These are phyloP conservation scores for Polymixis lichenea DNA, from an alignment of 2,888 invertebrate species.

Conservation along the genomic window DNA sequence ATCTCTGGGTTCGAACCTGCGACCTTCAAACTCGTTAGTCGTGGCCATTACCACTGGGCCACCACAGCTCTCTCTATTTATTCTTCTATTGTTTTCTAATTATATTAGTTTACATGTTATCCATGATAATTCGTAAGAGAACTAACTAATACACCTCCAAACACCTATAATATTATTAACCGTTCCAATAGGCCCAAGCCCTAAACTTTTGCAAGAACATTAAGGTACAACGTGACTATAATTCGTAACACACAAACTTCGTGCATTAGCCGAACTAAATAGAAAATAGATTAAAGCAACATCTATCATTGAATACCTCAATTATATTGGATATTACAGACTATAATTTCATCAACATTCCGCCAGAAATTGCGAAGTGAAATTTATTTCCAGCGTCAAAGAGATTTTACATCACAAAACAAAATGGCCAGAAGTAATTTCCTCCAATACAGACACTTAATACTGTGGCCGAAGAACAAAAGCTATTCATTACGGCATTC, in stretches of 20 bases:
- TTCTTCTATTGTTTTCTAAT: background rate
- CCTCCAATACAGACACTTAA: constrained; percentile 36
- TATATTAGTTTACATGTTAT: background rate
- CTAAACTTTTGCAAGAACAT: constrained; percentile 26
- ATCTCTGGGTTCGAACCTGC: too few relatives aligned
- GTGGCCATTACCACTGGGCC: too few relatives aligned
- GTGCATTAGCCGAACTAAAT: constrained; percentile 27
- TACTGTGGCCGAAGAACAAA: constrained; percentile 49
- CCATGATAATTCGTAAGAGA: background rate
- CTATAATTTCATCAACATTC: constrained; percentile 20
- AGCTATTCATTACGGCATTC: constrained; percentile 51
- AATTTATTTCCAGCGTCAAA: constrained; percentile 24
- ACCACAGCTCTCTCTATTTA: background rate
- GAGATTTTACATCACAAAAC: constrained; percentile 43
- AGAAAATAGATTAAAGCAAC: constrained; percentile 48
- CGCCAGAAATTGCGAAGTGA: background rate
- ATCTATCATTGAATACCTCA: constrained; percentile 35
- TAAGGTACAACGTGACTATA: constrained; percentile 10
- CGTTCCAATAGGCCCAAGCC: background rate
- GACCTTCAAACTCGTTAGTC: too few relatives aligned
- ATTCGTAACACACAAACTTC: constrained; percentile 21
- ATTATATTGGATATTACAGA: constrained; percentile 33
- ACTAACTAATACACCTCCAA: background rate
- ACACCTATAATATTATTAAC: constrained; percentile 10
- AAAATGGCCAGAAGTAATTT: constrained; percentile 37